Conservation (phyloP, 2,113 vertebrate genomes). For the Malurus melanocephalus region DNA sequence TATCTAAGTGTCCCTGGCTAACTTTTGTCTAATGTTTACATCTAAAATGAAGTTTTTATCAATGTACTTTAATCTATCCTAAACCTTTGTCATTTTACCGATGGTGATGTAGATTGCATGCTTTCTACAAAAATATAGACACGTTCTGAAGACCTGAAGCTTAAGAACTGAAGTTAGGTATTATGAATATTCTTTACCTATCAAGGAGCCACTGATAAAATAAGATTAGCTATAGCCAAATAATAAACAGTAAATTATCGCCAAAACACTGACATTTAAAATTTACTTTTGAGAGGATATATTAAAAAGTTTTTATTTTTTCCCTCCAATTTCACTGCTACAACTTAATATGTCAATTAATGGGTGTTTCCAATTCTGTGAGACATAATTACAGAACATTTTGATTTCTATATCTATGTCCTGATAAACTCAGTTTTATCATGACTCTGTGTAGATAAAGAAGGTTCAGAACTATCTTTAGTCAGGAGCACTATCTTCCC, state of each 20-base stretch:
- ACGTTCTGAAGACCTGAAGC: neutral
- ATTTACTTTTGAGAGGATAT: neutral
- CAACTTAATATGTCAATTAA: constrained; percentile 1
- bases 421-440: neutral
- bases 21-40: neutral
- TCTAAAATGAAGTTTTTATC: neutral
- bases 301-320: neutral
- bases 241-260: neutral
- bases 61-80: neutral
- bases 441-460: neutral
- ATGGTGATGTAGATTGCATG: neutral
- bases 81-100: neutral
- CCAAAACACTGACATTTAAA: neutral
- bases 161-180: neutral
- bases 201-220: neutral
- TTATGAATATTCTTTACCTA: neutral
- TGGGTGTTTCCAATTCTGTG: neutral
- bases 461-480: constrained; percentile 29
- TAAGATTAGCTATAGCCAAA: neutral
- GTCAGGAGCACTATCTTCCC: constrained; percentile 27
- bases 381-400: neutral
- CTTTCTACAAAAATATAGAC: neutral
- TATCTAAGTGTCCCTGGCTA: neutral
- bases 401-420: constrained; percentile 4
- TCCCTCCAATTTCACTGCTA: constrained; percentile 6